Evolutionary conservation across 2,113 vertebrate species (phyloP).

Genomic region (Edolisoma coerulescens): DNA sequence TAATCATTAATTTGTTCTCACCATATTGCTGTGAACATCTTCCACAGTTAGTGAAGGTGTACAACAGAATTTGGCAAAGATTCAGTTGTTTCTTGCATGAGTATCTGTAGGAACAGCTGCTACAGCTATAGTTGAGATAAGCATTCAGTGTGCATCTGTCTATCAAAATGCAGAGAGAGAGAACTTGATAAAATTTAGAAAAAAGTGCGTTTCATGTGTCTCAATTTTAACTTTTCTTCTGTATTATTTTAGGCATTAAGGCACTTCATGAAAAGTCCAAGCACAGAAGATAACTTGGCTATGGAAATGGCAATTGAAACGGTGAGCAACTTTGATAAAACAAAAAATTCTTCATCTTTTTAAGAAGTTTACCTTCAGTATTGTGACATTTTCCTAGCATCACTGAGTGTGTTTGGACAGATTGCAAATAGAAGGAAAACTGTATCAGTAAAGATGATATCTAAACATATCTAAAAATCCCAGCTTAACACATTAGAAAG

Average conservation of each 20-base stretch:
- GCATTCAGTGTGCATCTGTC: background rate
- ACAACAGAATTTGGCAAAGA: background rate
- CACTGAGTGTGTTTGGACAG: background rate
- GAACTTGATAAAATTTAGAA: background rate
- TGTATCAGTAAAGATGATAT: background rate
- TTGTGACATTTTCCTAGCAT: background rate
- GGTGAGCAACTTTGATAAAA: slow-evolving; percentile 72
- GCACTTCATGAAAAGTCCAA: slow-evolving; percentile 91
- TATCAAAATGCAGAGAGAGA: background rate
- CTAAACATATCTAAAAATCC: background rate
- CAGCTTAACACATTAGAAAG: background rate
- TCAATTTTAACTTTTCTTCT: background rate
- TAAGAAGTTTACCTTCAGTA: background rate
- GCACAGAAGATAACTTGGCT: slow-evolving; percentile 84
- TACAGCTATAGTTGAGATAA: background rate
- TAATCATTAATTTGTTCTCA: background rate
- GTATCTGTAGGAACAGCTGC: background rate
- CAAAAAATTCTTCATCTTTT: background rate
- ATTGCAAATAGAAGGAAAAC: background rate
- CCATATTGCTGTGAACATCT: background rate
- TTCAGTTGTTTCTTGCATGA: background rate
- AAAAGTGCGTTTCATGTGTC: background rate
- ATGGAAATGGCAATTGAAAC: slow-evolving; percentile 97
- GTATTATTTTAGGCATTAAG: slow-evolving; percentile 85
- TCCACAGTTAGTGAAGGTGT: background rate